Evolutionary conservation across 2,888 invertebrate species (phyloP).

Genomic region (Pollenia amentaria): DNA sequence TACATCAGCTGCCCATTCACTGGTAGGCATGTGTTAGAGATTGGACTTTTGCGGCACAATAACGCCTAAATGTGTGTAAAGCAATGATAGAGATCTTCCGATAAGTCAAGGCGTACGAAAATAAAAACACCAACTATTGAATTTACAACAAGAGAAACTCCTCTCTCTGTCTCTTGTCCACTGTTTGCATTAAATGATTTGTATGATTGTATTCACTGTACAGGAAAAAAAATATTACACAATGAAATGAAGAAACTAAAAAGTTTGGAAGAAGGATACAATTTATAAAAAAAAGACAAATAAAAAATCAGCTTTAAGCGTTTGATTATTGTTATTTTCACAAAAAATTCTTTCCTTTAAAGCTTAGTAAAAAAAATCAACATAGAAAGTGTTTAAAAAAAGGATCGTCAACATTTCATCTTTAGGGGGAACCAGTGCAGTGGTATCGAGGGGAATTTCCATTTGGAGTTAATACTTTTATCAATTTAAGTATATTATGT

Average conservation of each 20-base stretch:
- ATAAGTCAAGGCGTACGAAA: conserved; percentile 36
- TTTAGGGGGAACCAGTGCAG: conserved; percentile 22
- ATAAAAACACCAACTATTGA: conserved; percentile 34
- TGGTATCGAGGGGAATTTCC: neutral
- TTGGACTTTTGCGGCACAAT: conserved; percentile 49
- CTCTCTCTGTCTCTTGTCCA: neutral
- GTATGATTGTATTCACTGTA: conserved; percentile 50
- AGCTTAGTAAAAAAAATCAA: conserved; percentile 7
- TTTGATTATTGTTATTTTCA: conserved; percentile 63
- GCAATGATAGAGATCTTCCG: conserved; percentile 70
- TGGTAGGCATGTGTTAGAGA: neutral
- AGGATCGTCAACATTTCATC: conserved; percentile 40
- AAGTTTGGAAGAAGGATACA: conserved; percentile 29
- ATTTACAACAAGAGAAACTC: conserved; percentile 49
- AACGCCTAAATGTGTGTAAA: conserved; percentile 67
- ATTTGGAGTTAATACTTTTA: neutral
- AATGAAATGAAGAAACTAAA: conserved; percentile 47
- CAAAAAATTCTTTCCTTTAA: conserved; percentile 25
- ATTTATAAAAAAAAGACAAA: neutral
- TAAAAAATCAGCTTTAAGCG: conserved; percentile 58
- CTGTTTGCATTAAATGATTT: conserved; percentile 62
- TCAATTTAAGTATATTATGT: no score
- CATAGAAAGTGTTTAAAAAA: conserved; percentile 67
- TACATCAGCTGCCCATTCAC: neutral
- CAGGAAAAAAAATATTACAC: neutral